Base-by-base conservation (phyloP, 2,113 vertebrate species). In the Seriola rivoliana region DNA sequence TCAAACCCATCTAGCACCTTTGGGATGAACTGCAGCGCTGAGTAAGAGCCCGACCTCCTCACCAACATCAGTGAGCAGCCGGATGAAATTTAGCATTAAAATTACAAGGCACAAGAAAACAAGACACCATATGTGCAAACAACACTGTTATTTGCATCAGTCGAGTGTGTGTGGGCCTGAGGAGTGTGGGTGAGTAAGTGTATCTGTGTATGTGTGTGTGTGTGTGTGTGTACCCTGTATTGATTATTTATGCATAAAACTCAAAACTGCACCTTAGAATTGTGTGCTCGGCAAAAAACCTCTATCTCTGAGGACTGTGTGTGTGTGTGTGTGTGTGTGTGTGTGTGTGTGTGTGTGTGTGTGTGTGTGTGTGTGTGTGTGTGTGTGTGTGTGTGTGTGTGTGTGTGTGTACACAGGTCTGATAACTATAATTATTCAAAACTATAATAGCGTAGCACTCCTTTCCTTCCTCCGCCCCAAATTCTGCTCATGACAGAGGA, bases 161-260 rank as follows among this genome's bases (percentile, higher is more conserved):
- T 40, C 50, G 6, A 8, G 46, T 25, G 44, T 64, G 32, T 25
- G 44, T 65, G 55, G 11, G 46, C 34, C 68, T 62, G 38, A 6
- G 38, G 5, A 8, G 70, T 71, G 74, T 57, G 77, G 21, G 57
- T 23, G 55, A 21, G 40, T 13, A 14, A 14, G 54, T 46, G 34
- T 1, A 21, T 36, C 3, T 8, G 25, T 46, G 19, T 60, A 16
- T 44, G 23, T 13, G 9, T 44, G 17, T 50, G n/a, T 17, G 63
- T 10, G 54, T 38, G 34, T 50, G 40, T 44, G 57, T 46, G 73
- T 0, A 11, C 0, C 29, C 52, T 40, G 34, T 36, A 52, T 76
- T 48, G 67, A 82, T 85, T 70, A 90, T 85, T 85, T 87, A 89
- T 82, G 68, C 75, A 89, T 81, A 38, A 71, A 80, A 64, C 68